Percentiles rank a stretch among this genome's conserved stretches.
These are phyloP conservation scores for Betta splendens DNA, from an alignment of 2,797 vertebrate species.

Conservation along the genomic window DNA sequence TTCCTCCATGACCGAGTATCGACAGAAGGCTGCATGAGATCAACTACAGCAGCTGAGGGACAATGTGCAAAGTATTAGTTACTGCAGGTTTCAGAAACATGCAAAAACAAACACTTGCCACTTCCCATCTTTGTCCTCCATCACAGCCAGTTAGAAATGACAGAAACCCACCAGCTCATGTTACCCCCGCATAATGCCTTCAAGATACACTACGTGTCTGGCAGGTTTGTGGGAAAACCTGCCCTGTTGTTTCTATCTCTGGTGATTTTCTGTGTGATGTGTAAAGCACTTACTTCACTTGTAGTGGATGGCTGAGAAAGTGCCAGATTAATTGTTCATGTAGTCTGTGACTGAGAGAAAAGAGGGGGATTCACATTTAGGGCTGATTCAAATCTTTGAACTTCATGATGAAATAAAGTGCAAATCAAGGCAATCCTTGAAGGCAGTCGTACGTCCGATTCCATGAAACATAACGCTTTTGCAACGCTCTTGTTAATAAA, in stretches of 20 bases:
- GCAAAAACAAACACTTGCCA: too few species aligned
- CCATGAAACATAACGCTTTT: background rate
- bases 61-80: too few species aligned
- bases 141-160: too few species aligned
- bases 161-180: too few species aligned
- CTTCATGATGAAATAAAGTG: conserved; percentile 13
- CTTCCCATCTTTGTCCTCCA: too few species aligned
- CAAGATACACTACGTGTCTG: background rate
- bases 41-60: too few species aligned
- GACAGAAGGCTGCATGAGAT: too few species aligned
- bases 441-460: conserved; percentile 2
- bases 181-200: too few species aligned
- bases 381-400: conserved; percentile 5
- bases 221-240: background rate
- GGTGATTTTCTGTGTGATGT: background rate
- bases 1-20: too few species aligned
- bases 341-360: conserved; percentile 9
- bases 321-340: background rate
- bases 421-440: background rate
- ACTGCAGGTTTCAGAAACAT: too few species aligned
- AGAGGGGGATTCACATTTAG: background rate
- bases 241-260: background rate
- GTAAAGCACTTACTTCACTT: background rate
- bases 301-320: background rate
- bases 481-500: background rate